A percentile compares a stretch with the other conserved stretches of the same genome.
These are phyloP conservation scores for Enteromius paludinosus DNA, from an alignment of 2,797 vertebrate genomes.

Conservation along the genomic window DNA sequence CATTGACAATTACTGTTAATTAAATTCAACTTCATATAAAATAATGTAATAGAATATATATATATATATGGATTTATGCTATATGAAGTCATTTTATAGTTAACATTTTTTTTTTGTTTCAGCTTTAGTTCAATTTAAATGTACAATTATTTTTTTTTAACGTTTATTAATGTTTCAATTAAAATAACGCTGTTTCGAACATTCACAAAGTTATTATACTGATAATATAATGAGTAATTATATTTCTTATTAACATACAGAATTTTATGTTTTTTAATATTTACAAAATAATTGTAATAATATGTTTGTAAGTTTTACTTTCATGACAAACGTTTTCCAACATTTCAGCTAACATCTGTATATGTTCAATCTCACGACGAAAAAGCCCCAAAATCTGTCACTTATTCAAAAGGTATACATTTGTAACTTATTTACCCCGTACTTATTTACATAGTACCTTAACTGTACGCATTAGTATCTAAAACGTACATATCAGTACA, in stretches of 20 bases:
- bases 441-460: neutral
- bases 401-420: neutral
- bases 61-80: neutral
- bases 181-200: neutral
- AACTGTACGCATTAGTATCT: neutral
- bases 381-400: neutral
- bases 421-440: neutral
- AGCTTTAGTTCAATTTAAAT: neutral
- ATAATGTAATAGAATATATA: no score
- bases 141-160: neutral
- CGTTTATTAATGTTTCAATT: neutral
- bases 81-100: no score
- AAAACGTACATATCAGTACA: neutral
- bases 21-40: neutral
- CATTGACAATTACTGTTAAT: neutral
- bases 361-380: neutral
- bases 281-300: neutral
- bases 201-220: neutral
- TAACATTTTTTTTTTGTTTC: neutral
- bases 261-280: neutral
- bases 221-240: neutral
- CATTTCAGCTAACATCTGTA: neutral
- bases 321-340: neutral
- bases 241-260: neutral
- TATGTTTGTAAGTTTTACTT: neutral